Conservation (phyloP, 64 coral and sea anemone species). For the Montipora sp. region DNA sequence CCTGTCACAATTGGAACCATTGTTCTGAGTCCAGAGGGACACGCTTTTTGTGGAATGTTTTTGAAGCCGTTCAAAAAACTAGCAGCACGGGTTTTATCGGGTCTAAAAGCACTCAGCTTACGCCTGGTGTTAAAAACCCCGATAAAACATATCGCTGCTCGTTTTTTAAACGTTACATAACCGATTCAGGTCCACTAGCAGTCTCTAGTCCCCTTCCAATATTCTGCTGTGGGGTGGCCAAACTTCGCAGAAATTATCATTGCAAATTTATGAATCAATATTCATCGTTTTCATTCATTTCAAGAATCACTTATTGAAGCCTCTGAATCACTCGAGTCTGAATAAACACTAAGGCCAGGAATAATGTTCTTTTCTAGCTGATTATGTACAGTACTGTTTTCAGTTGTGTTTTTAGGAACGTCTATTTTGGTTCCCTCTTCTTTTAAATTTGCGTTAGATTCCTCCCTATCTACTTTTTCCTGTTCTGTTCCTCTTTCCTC, state of each 20-base stretch:
- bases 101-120: too few species aligned
- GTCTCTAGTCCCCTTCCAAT: too few species aligned
- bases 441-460: not conserved
- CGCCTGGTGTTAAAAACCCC: too few species aligned
- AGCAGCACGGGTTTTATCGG: too few species aligned
- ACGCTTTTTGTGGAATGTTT: too few species aligned
- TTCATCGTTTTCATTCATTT: not conserved
- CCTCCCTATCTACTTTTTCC: not conserved
- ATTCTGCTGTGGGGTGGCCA: too few species aligned
- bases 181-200: too few species aligned
- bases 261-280: not conserved
- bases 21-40: too few species aligned
- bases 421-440: not conserved
- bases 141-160: too few species aligned
- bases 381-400: not conserved
- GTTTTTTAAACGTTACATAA: too few species aligned
- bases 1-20: too few species aligned
- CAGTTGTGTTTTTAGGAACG: not conserved
- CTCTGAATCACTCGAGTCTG: conserved; percentile 92
- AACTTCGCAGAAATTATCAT: not conserved
- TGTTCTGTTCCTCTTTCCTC: not conserved
- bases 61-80: too few species aligned
- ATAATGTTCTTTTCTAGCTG: conserved; percentile 29
- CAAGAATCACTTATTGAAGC: conserved; percentile 37
- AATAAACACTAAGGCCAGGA: conserved; percentile 78